Evolutionary conservation across 2,797 vertebrate genomes (phyloP), one percentile per base, ranked within the genome.

Genomic region (Karalla daura): DNA sequence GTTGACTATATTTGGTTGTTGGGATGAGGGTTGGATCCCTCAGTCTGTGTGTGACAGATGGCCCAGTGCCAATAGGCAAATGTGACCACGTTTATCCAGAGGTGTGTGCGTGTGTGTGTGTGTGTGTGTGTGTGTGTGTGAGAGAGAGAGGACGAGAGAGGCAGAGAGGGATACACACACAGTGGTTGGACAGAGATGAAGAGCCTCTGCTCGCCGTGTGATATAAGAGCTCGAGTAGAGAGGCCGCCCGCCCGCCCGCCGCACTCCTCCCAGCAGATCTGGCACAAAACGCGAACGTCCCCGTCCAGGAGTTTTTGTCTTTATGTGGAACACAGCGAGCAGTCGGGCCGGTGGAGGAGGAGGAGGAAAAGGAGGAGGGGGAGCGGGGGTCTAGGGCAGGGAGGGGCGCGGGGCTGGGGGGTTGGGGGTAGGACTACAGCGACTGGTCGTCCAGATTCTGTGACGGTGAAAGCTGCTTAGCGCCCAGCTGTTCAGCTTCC

Each of bases 1-100:
- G 76, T 90, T 94, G 93, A 94, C 93, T 93, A 94, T 94, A 94
- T 94, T 94, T 93, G 93, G 93, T 83, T 76, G 85, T 92, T 89
- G 86, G 84, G 90, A 87, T 83, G 80, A 89, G 83, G 81, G 76
- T 79, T 83, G 90, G 83, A 91, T 92, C 89, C 72, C 79, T 84
- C 78, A 70, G 86, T 86, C 84, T 86, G 83, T 83, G 85, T 92
- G 82, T 91, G 90, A 93, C 90, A 93, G 91, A 93, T 91, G 91
- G 91, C 86, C 55, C 56, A 27, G 68, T 88, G 92, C 90, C 92
- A 92, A 88, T 23, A 82, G 81, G 87, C 81, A 75, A 90, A 91
- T 86, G 86, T 83, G 82, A 88, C 84, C 82, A 91, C 86, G 85
- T 86, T 88, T 86, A 90, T 91, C 83, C 84, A 86, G 84, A 84